These are phyloP conservation scores for Anthonomus grandis DNA, from an alignment of 1,140 invertebrate genomes.

Conservation along the genomic window DNA sequence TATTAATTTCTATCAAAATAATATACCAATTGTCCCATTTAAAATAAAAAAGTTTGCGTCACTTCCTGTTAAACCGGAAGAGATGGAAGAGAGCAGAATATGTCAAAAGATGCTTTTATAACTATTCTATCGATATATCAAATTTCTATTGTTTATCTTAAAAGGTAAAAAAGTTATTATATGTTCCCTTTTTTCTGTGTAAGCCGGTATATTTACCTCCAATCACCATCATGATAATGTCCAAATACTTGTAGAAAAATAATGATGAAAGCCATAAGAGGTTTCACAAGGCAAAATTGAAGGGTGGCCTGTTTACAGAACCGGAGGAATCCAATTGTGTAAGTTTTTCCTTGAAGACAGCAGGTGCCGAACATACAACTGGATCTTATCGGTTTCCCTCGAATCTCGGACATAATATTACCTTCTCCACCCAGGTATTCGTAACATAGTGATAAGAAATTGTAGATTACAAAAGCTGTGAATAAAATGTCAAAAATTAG, in stretches of 20 bases:
- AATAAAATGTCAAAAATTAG: too few relatives aligned
- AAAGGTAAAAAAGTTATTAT: too few relatives aligned
- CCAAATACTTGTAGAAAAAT: slow-evolving; percentile 93
- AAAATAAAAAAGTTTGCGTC: too few relatives aligned
- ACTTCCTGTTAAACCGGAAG: too few relatives aligned
- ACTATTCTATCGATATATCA: too few relatives aligned
- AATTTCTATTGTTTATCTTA: too few relatives aligned
- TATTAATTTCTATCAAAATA: too few relatives aligned
- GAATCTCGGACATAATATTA: slow-evolving; percentile 98
- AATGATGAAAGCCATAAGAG: slow-evolving; percentile 96
- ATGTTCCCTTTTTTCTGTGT: too few relatives aligned
- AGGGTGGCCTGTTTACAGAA: slow-evolving; percentile 99
- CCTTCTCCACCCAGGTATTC: slow-evolving; percentile 98
- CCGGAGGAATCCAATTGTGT: slow-evolving; percentile 97
- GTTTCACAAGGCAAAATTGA: slow-evolving; percentile 98
- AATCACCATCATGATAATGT: slow-evolving; percentile 80
- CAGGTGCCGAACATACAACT: slow-evolving; percentile 95
- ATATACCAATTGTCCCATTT: too few relatives aligned
- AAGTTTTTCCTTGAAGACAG: slow-evolving; percentile 92
- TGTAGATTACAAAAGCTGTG: slow-evolving; percentile 99
- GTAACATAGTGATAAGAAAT: slow-evolving; percentile 98
- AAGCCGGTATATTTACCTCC: slow-evolving; percentile 72
- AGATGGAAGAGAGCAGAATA: too few relatives aligned
- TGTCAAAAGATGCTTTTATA: too few relatives aligned
- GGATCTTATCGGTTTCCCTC: slow-evolving; percentile 95